phyloP scores from a whole-genome alignment of 2,888 invertebrate genomes.

The Pandemis corylana region DNA sequence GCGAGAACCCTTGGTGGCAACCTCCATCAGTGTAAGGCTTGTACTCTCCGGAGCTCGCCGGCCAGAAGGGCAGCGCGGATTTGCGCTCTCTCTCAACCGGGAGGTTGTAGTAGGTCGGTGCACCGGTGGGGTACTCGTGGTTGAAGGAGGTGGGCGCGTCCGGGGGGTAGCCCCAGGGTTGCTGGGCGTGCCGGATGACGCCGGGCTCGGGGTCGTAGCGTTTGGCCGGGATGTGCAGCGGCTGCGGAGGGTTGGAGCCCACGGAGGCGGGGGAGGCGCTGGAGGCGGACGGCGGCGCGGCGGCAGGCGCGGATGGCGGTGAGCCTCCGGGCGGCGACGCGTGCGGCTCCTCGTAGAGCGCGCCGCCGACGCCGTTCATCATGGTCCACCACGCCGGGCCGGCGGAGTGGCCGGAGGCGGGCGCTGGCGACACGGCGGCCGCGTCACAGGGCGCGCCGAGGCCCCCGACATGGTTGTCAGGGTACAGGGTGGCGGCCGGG shows the following conservation, averaged over 20 bases:
- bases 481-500: conserved; percentile 93
- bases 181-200: conserved; percentile 91
- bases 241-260: conserved; percentile 89
- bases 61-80: conserved; percentile 89
- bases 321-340: conserved; percentile 85
- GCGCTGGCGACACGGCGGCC: conserved; percentile 90
- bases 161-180: conserved; percentile 90
- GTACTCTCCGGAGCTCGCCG: conserved; percentile 86
- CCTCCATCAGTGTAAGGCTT: conserved; percentile 84
- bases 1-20: conserved; percentile 89
- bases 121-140: conserved; percentile 88
- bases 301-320: conserved; percentile 88
- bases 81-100: conserved; percentile 87
- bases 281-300: conserved; percentile 85
- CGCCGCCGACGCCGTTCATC: conserved; percentile 92
- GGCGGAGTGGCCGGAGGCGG: conserved; percentile 93
- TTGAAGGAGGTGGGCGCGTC: conserved; percentile 87
- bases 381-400: conserved; percentile 94
- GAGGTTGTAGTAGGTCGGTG: conserved; percentile 90
- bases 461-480: conserved; percentile 89
- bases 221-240: conserved; percentile 96
- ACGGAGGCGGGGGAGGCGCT: conserved; percentile 85
- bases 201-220: conserved; percentile 88
- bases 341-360: conserved; percentile 90
- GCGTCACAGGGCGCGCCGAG: conserved; percentile 88